Conservation (phyloP, 2,888 invertebrate genomes). For the Metopia argyrocephala region DNA sequence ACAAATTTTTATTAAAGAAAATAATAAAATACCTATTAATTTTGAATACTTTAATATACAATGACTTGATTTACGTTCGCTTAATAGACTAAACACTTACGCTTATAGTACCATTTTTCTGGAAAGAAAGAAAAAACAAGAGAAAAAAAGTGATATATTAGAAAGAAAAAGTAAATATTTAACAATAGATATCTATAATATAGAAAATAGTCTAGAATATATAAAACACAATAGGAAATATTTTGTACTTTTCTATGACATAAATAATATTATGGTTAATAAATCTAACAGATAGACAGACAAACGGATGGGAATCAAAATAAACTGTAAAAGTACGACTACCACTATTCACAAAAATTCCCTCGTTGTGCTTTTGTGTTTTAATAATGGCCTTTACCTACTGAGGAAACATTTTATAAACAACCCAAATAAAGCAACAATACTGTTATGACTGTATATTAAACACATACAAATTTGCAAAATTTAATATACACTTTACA, state of each 20-base stretch:
- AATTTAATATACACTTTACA: background rate
- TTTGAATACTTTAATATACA: constrained; percentile 23
- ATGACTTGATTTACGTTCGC: constrained; percentile 27
- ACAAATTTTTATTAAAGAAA: background rate
- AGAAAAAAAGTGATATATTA: background rate
- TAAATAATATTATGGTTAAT: constrained; percentile 52
- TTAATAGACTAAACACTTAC: constrained; percentile 23
- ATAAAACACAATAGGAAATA: constrained; percentile 32
- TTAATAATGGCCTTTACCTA: background rate
- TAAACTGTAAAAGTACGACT: too few relatives aligned
- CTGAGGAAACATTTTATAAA: background rate
- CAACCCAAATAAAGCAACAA: background rate
- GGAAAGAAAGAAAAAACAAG: background rate
- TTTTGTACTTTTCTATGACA: constrained; percentile 1
- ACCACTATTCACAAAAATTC: too few relatives aligned
- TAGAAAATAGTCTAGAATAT: background rate
- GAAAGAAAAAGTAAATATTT: background rate
- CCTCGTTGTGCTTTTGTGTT: too few relatives aligned
- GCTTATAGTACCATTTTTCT: background rate
- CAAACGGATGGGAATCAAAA: background rate
- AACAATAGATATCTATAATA: background rate
- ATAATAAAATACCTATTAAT: constrained; percentile 20
- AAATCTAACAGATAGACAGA: constrained; percentile 50
- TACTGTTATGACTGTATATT: background rate
- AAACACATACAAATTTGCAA: background rate